These are phyloP conservation scores for Diplodus sargus DNA, from an alignment of 2,797 vertebrate genomes.

Conservation along the genomic window DNA sequence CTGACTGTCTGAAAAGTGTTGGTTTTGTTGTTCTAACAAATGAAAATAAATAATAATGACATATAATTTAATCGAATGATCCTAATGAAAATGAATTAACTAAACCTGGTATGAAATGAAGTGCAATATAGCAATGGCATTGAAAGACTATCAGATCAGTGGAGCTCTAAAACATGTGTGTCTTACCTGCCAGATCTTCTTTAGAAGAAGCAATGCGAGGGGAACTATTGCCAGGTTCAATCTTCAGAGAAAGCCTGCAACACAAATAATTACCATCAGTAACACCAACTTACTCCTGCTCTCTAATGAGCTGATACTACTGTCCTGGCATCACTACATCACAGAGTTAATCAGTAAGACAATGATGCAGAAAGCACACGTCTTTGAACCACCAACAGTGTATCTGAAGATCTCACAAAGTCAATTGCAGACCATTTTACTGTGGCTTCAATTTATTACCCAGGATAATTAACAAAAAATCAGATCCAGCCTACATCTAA, in stretches of 20 bases:
- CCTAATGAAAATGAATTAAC: not conserved
- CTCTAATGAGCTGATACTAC: not conserved
- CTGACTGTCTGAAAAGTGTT: not conserved
- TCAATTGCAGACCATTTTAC: not conserved
- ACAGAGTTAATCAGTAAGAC: not conserved
- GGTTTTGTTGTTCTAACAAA: not conserved
- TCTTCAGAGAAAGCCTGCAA: conserved; percentile 93
- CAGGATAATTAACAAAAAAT: not conserved
- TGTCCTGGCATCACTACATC: not conserved
- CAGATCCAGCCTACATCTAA: not conserved
- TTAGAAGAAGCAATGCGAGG: conserved; percentile 94
- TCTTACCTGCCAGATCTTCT: conserved; percentile 93
- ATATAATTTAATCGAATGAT: not conserved
- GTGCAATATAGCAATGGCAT: not conserved
- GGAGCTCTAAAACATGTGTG: not conserved
- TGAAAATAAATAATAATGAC: not conserved
- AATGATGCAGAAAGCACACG: not conserved
- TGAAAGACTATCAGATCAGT: not conserved
- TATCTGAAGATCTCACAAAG: not conserved
- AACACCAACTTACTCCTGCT: not conserved
- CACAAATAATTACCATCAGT: conserved; percentile 44
- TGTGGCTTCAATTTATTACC: not conserved
- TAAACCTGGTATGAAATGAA: too few species aligned
- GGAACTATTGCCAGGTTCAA: conserved; percentile 94
- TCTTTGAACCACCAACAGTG: not conserved